Percentiles rank a stretch among this genome's conserved stretches.
Conservation (phyloP, 2,888 invertebrate genomes). For the Tinea pellionella region DNA sequence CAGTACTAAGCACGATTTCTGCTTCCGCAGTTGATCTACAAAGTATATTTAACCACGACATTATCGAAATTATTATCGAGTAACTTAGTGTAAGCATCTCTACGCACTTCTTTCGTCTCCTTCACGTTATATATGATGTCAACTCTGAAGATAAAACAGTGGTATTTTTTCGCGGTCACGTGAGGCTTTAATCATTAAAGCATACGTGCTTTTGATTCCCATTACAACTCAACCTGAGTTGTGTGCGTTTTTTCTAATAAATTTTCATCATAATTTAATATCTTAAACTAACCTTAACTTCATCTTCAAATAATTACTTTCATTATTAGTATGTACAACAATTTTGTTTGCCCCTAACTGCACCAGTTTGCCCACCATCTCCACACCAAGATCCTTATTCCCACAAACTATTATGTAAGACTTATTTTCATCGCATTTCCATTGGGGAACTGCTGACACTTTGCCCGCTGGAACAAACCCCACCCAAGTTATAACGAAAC, state of each 20-base stretch:
- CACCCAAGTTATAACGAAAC: no score
- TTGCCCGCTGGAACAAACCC: background rate
- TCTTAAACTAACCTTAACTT: background rate
- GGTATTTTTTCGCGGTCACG: no score
- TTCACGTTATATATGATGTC: no score
- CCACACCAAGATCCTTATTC: conserved; percentile 25
- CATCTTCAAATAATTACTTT: background rate
- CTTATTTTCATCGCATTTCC: background rate
- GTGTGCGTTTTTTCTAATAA: no score
- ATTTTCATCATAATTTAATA: no score
- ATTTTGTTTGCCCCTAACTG: conserved; percentile 32
- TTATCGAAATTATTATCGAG: no score
- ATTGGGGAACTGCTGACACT: background rate
- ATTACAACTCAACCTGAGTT: no score
- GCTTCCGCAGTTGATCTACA: background rate
- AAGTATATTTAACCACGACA: background rate
- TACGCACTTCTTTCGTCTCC: no score
- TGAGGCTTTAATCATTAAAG: no score
- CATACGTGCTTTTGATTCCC: no score
- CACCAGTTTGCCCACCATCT: conserved; percentile 29
- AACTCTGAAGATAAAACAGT: no score
- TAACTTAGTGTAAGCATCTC: no score
- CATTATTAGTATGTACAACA: conserved; percentile 19
- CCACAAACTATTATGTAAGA: conserved; percentile 24
- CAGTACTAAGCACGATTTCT: background rate